phyloP scores from a whole-genome alignment of 2,888 invertebrate species.

The Sepioteuthis lessoniana region DNA sequence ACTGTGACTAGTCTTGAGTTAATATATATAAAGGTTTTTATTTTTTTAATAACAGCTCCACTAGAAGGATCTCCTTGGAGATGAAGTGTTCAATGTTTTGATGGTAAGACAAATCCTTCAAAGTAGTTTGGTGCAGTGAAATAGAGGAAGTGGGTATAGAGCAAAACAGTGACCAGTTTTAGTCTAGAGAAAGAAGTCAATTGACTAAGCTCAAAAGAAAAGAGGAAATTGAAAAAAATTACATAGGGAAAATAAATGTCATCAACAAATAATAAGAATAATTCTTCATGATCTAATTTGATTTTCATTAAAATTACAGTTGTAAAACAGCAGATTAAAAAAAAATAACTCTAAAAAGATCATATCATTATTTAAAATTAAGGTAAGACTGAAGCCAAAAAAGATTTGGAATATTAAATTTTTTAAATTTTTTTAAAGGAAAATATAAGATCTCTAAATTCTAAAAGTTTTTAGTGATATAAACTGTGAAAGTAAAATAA shows the following conservation, averaged over 20 bases:
- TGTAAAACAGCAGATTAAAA: neutral
- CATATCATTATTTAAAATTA: neutral
- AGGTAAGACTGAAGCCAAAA: neutral
- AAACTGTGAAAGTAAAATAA: no score
- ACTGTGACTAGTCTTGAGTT: neutral
- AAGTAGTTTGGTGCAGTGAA: neutral
- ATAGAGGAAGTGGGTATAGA: neutral
- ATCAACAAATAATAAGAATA: neutral
- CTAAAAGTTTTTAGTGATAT: no score
- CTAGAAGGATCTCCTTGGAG: conserved; percentile 33
- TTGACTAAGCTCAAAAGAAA: neutral
- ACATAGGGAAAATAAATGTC: neutral
- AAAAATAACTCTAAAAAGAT: neutral
- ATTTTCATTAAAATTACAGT: neutral
- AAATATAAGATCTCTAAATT: no score
- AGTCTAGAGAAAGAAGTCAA: neutral
- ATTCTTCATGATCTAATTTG: neutral
- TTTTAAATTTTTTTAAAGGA: no score
- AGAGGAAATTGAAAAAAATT: neutral
- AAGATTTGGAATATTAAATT: neutral
- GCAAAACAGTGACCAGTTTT: neutral
- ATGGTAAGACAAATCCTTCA: neutral
- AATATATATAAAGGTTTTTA: neutral
- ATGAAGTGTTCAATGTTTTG: neutral
- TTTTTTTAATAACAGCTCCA: neutral